Base-by-base conservation (phyloP, 2,113 vertebrate genomes). In the Pleuronectes platessa region DNA sequence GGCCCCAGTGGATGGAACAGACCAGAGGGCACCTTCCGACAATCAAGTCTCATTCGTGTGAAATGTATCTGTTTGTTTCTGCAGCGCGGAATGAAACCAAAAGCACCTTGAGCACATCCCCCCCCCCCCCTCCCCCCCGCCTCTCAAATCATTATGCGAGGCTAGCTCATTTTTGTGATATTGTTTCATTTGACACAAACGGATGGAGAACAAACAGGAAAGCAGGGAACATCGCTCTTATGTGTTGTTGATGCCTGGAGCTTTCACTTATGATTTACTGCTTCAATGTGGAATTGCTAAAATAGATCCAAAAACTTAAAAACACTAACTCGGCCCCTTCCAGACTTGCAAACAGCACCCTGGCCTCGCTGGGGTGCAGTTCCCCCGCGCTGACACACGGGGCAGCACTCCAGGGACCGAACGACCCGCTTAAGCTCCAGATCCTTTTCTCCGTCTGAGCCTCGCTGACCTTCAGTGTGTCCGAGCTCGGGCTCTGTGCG, bases 161-260 rank as follows among this genome's bases (percentile, higher is more conserved):
- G 20, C 59, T 12, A 20, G 59, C 64, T 85, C 58, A 59, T 49
- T 83, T 42, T 55, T 72, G 24, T 61, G 56, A 68, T 74, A 59
- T 63, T 78, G 72, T 71, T 77, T 47, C 35, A 77, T 83, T 68
- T 64, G 70, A 65, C 68, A 73, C 71, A 69, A 89, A 87, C 65
- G 65, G 56, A 87, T 69, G 37, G 54, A 79, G 51, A 87, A 70
- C 71, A 86, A 83, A 86, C 45, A 63, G 26, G 64, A 61, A 78
- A 62, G 68, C 37, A 72, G 63, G 66, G 31, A 78, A 61, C 24
- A 61, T 58, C 1, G 15, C 45, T 68, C 66, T 47, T 51, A 42
- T 74, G 63, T 82, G 54, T 12, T 83, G 81, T 78, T 87, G 79
- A 85, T 35, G 86, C 86, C 80, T 58, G 75, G 3, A 81, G 85